Evolutionary conservation across 1,140 invertebrate genomes (phyloP).

Genomic region (Luehdorfia chinensis): DNA sequence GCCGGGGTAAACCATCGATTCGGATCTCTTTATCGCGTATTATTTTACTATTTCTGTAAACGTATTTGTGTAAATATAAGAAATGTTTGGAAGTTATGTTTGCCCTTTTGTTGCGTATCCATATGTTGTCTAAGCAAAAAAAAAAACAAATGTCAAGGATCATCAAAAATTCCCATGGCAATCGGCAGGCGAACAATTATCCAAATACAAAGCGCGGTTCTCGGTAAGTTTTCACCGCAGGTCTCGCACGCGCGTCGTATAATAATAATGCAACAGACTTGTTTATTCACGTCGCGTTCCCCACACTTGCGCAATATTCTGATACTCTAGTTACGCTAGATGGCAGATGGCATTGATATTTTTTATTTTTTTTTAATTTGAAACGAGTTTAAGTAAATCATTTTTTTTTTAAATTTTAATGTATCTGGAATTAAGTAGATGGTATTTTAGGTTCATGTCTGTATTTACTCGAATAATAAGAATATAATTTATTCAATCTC

Average conservation of each 20-base stretch:
- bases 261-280: constrained; percentile 17
- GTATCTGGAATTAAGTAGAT: too few species aligned
- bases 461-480: too few species aligned
- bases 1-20: too few species aligned
- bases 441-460: too few species aligned
- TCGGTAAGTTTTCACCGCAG: constrained; percentile 21
- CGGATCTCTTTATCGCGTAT: too few species aligned
- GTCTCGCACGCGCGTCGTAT: constrained; percentile 21
- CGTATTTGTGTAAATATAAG: too few species aligned
- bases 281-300: constrained; percentile 19
- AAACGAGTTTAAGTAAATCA: background rate
- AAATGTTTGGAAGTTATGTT: too few species aligned
- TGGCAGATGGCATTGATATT: constrained; percentile 2
- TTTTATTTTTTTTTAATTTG: background rate
- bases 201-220: constrained; percentile 12
- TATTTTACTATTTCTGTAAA: too few species aligned
- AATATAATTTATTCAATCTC: too few species aligned
- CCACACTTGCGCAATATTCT: constrained; percentile 26
- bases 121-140: too few species aligned
- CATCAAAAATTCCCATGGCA: constrained; percentile 4
- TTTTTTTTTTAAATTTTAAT: too few species aligned
- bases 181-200: constrained; percentile 6
- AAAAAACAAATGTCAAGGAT: background rate
- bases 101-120: too few species aligned
- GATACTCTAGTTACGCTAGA: constrained; percentile 22